Evolutionary conservation across 2,113 vertebrate genomes (phyloP).

Genomic region (Willisornis vidua): DNA sequence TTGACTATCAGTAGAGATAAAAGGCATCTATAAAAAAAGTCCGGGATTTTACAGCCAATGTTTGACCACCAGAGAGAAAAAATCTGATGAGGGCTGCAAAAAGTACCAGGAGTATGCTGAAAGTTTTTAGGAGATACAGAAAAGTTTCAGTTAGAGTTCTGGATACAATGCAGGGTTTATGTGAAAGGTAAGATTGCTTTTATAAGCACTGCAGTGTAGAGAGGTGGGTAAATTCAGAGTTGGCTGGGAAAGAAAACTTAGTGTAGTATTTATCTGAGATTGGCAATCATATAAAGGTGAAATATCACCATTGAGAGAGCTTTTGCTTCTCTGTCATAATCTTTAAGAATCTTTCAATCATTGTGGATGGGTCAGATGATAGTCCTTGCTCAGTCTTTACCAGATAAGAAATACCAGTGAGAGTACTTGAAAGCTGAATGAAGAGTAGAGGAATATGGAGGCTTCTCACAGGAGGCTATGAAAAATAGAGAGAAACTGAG

Average conservation of each 20-base stretch:
- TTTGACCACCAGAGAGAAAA: not conserved
- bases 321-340: not conserved
- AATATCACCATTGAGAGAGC: not conserved
- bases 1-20: not conserved
- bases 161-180: not conserved
- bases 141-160: not conserved
- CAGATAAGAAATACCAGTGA: not conserved
- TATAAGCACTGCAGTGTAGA: not conserved
- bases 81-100: not conserved
- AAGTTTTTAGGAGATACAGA: not conserved
- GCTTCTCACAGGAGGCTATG: not conserved
- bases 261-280: not conserved
- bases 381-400: not conserved
- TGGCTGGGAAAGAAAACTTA: not conserved
- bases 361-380: not conserved
- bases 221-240: not conserved
- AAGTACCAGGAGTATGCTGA: not conserved
- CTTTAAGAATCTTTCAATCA: not conserved
- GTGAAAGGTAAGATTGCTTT: not conserved
- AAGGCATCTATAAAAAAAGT: not conserved
- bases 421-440: not conserved
- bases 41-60: not conserved
- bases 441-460: not conserved
- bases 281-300: not conserved
- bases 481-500: not conserved